Evolutionary conservation across 2,797 vertebrate species (phyloP).

Genomic region (Tolypeutes matacus): DNA sequence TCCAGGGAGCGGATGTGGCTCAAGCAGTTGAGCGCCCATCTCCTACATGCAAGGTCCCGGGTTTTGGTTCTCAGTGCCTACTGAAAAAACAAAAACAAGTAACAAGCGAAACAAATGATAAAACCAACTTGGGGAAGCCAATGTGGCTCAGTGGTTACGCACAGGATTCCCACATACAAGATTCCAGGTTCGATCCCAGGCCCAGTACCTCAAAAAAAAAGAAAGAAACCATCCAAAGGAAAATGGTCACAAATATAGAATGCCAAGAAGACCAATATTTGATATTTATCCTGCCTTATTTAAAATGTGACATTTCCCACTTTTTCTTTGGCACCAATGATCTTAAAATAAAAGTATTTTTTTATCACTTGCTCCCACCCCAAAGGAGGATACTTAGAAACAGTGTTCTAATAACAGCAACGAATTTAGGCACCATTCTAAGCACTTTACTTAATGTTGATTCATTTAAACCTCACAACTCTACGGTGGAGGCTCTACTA

Average conservation of each 20-base stretch:
- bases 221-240: background rate
- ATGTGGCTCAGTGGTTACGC: too few relatives aligned
- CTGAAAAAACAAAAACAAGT: too few relatives aligned
- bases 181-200: too few relatives aligned
- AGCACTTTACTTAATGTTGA: background rate
- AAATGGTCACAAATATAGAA: background rate
- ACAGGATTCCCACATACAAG: too few relatives aligned
- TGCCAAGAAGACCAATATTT: background rate
- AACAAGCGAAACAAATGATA: too few relatives aligned
- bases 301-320: background rate
- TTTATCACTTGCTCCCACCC: background rate
- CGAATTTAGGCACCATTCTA: conserved; percentile 1
- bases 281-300: conserved; percentile 29
- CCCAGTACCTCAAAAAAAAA: too few relatives aligned
- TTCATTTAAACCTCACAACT: background rate
- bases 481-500: background rate
- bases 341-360: background rate
- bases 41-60: too few relatives aligned
- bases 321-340: conserved; percentile 16
- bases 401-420: background rate
- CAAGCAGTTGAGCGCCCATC: too few relatives aligned
- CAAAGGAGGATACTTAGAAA: background rate
- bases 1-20: too few relatives aligned
- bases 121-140: too few relatives aligned
- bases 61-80: too few relatives aligned